Evolutionary conservation across 2,888 invertebrate species (phyloP).

Genomic region (Elysia crispata): DNA sequence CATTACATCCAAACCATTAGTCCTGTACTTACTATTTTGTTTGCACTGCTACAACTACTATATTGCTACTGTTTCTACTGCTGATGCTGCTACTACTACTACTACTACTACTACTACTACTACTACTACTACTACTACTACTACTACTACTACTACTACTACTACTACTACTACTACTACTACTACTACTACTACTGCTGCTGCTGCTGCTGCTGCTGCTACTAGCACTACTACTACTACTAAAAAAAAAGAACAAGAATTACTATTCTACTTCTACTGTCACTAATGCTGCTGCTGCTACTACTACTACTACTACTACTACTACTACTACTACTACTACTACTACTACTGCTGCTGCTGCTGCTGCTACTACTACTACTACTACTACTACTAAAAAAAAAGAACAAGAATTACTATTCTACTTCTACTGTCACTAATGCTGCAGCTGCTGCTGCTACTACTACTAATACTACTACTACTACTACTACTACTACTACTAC

Average conservation of each 20-base stretch:
- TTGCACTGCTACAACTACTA: too few species aligned
- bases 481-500: too few species aligned
- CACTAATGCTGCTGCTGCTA: conserved; percentile 29
- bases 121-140: conserved; percentile 34
- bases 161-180: conserved; percentile 39
- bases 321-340: conserved; percentile 40
- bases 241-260: too few species aligned
- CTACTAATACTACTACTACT: conserved; percentile 20
- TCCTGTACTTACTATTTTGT: too few species aligned
- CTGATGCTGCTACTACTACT: conserved; percentile 35
- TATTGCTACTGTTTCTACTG: neutral
- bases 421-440: conserved; percentile 31
- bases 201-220: conserved; percentile 10
- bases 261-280: too few species aligned
- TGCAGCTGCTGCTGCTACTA: conserved; percentile 35
- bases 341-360: conserved; percentile 1
- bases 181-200: conserved; percentile 39
- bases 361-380: too few species aligned
- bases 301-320: conserved; percentile 40
- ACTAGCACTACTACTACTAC: too few species aligned
- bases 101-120: conserved; percentile 39
- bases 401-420: too few species aligned
- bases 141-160: conserved; percentile 35
- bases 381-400: conserved; percentile 20
- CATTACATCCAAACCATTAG: too few species aligned